These are phyloP conservation scores for Adelphocoris suturalis DNA, from an alignment of 2,888 invertebrate species.

Conservation along the genomic window DNA sequence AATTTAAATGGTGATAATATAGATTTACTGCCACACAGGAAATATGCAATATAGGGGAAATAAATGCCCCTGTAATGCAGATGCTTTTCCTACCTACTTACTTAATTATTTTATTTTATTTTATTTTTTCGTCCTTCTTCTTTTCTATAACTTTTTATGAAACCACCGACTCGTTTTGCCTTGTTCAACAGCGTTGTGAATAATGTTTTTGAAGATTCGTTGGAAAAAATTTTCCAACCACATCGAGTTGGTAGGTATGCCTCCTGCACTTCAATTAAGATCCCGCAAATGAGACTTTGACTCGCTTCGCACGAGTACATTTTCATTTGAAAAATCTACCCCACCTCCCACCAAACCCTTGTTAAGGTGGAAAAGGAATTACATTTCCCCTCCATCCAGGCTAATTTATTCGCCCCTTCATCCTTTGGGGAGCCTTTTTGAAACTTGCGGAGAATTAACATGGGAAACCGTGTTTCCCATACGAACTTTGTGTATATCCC, in stretches of 20 bases:
- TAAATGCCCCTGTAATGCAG: too few relatives aligned
- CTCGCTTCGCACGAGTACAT: neutral
- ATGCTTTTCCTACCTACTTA: too few relatives aligned
- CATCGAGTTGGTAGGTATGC: neutral
- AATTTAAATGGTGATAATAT: too few relatives aligned
- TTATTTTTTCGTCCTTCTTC: too few relatives aligned
- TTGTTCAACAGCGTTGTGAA: too few relatives aligned
- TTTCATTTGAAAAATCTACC: neutral
- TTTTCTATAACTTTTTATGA: too few relatives aligned
- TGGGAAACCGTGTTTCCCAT: constrained; percentile 8
- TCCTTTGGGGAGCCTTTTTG: neutral
- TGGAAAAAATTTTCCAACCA: neutral
- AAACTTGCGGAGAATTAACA: constrained; percentile 6
- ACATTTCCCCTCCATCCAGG: neutral
- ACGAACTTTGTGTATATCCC: constrained; percentile 1
- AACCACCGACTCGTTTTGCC: too few relatives aligned
- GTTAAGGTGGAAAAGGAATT: constrained; percentile 5
- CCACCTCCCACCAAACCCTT: neutral
- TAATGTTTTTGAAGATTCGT: neutral
- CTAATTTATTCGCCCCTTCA: constrained; percentile 25
- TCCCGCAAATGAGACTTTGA: neutral
- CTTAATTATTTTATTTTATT: too few relatives aligned
- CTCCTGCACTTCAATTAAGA: neutral
- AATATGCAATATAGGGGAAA: too few relatives aligned
- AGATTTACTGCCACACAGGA: too few relatives aligned